Evolutionary conservation across 2,888 invertebrate genomes (phyloP).

Genomic region (Nysson spinosus): DNA sequence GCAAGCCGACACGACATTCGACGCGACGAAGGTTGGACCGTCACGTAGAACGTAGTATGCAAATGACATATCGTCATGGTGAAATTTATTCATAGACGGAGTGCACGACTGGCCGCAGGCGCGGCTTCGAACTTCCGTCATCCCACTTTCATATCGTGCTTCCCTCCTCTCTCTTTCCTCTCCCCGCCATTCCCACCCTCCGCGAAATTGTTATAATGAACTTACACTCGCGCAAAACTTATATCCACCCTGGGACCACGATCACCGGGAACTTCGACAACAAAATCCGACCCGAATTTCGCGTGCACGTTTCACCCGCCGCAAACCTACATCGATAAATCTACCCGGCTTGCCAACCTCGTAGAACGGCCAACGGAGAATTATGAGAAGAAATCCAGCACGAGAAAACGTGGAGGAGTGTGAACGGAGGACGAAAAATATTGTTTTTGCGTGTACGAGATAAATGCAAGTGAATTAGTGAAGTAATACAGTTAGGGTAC

Average conservation of each 20-base stretch:
- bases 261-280: constrained; percentile 16
- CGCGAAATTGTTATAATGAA: constrained; percentile 56
- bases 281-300: constrained; percentile 29
- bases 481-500: no score
- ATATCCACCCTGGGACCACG: constrained; percentile 11
- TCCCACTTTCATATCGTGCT: background rate
- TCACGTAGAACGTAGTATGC: constrained; percentile 59
- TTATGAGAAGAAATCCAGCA: no score
- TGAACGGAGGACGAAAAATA: no score
- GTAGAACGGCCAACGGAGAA: background rate
- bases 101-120: constrained; percentile 52
- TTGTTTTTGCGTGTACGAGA: no score
- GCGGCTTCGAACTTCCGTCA: constrained; percentile 41
- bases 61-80: constrained; percentile 61
- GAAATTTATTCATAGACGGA: constrained; percentile 71
- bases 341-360: background rate
- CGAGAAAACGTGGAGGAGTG: no score
- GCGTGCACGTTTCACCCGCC: constrained; percentile 15
- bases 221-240: constrained; percentile 53
- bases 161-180: background rate
- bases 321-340: constrained; percentile 32
- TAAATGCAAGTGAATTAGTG: no score
- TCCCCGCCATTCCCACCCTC: background rate
- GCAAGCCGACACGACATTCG: constrained; percentile 26
- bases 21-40: constrained; percentile 23